These are phyloP conservation scores for Hylaeus volcanicus DNA, from an alignment of 1,140 invertebrate genomes.

Conservation along the genomic window DNA sequence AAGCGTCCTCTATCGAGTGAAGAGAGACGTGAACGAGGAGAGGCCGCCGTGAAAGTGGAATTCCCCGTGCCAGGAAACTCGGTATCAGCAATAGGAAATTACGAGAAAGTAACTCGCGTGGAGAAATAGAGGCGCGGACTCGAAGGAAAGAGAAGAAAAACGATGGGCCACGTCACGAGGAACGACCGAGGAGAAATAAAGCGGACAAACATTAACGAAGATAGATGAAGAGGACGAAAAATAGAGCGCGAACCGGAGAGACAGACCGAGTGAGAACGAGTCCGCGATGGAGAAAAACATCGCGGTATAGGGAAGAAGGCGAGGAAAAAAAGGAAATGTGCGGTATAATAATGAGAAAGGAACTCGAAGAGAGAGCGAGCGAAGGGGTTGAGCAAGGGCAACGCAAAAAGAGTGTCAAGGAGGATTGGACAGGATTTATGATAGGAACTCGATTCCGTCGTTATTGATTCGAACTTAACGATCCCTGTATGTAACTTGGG, in stretches of 20 bases:
- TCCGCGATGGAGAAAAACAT: slow-evolving; percentile 5
- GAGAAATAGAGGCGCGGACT: not conserved
- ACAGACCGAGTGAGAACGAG: slow-evolving; percentile 7
- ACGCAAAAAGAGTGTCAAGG: not conserved
- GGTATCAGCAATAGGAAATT: slow-evolving; percentile 48
- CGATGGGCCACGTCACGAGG: slow-evolving; percentile 33
- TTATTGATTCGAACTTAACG: not conserved
- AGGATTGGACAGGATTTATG: not conserved
- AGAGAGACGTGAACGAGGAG: not conserved
- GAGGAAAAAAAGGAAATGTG: not conserved
- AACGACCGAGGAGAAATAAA: slow-evolving; percentile 36
- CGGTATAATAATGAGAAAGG: slow-evolving; percentile 24
- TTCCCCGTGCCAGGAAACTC: slow-evolving; percentile 12
- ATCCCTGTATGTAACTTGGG: too few relatives aligned
- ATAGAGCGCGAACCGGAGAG: slow-evolving; percentile 9
- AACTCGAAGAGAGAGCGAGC: not conserved
- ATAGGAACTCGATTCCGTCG: not conserved
- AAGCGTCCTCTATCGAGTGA: not conserved
- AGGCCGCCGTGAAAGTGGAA: not conserved
- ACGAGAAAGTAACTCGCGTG: slow-evolving; percentile 35
- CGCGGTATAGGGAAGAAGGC: not conserved
- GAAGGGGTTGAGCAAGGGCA: not conserved
- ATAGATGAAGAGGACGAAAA: slow-evolving; percentile 41
- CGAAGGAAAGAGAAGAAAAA: slow-evolving; percentile 31
- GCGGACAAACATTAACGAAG: slow-evolving; percentile 50